Conservation (phyloP, 2,113 vertebrate genomes). For the Caloenas nicobarica region DNA sequence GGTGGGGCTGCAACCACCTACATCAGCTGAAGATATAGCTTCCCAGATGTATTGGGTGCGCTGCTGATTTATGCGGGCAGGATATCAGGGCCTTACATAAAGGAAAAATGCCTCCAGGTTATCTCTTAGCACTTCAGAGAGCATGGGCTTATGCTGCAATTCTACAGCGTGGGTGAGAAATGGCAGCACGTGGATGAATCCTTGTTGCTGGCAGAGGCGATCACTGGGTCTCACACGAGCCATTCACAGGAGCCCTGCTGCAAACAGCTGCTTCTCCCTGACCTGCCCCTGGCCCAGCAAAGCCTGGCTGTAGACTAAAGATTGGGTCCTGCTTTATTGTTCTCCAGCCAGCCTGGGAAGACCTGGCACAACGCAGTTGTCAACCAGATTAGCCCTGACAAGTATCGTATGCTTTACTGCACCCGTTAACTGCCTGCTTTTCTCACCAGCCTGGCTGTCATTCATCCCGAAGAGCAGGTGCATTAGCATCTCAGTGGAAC, state of each 20-base stretch:
- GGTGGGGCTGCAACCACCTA: neutral
- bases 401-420: constrained; percentile 43
- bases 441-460: constrained; percentile 8
- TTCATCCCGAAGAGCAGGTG: constrained; percentile 10
- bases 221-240: fast-evolving
- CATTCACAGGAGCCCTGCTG: fast-evolving
- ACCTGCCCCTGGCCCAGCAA: neutral
- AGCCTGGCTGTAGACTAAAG: neutral
- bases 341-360: neutral
- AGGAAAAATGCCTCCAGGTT: neutral
- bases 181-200: fast-evolving
- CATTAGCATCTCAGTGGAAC: neutral
- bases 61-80: neutral
- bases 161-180: neutral
- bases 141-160: neutral
- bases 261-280: neutral
- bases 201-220: neutral
- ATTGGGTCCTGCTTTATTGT: neutral
- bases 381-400: constrained; percentile 46
- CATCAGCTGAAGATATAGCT: neutral
- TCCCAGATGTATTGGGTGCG: neutral
- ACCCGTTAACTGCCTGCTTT: neutral
- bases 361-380: neutral
- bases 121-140: neutral
- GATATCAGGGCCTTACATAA: neutral